Evolutionary conservation across 1,140 invertebrate species (phyloP).

Genomic region (Brachionus asplanchnoidis): DNA sequence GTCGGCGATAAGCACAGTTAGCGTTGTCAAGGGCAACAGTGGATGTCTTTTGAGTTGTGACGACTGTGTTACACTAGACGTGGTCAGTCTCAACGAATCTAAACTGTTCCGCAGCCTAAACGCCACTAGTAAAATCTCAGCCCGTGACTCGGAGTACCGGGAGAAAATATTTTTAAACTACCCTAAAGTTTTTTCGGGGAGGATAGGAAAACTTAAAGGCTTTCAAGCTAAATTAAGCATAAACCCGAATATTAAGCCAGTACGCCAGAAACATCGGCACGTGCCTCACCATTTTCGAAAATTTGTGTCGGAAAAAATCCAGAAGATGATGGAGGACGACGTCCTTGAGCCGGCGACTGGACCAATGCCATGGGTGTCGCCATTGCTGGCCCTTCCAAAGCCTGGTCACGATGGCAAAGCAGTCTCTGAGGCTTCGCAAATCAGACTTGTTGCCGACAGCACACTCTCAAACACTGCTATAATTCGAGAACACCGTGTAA

Average conservation of each 20-base stretch:
- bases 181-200: not conserved
- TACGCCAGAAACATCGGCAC: not conserved
- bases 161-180: not conserved
- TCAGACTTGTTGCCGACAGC: slow-evolving; percentile 33
- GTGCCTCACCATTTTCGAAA: not conserved
- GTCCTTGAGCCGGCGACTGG: slow-evolving; percentile 19
- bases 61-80: not conserved
- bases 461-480: slow-evolving; percentile 36
- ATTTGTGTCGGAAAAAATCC: not conserved
- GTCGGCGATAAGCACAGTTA: not conserved
- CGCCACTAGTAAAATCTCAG: not conserved
- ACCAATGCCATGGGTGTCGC: slow-evolving; percentile 36
- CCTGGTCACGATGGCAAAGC: not conserved
- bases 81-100: not conserved
- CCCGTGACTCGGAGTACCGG: not conserved
- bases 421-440: not conserved
- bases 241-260: not conserved
- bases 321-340: not conserved
- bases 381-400: slow-evolving; percentile 36
- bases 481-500: slow-evolving; percentile 9
- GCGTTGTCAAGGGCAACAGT: not conserved
- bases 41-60: not conserved
- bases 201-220: not conserved
- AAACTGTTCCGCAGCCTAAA: not conserved
- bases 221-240: not conserved